Evolutionary conservation across 2,113 vertebrate genomes (phyloP).

Genomic region (Crotalus viridis): DNA sequence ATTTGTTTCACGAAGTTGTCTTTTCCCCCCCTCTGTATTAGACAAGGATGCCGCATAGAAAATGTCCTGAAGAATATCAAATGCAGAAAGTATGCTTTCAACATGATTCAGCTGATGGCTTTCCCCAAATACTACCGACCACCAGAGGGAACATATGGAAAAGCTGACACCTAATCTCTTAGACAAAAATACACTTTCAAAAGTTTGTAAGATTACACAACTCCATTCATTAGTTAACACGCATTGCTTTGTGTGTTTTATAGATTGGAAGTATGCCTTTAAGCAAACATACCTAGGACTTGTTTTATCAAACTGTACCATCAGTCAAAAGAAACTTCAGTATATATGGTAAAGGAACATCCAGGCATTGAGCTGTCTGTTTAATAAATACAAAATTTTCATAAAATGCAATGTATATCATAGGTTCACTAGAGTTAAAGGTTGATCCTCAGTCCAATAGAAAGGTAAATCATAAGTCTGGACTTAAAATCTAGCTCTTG

Average conservation of each 20-base stretch:
- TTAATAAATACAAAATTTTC: conserved; percentile 14
- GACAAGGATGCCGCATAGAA: conserved; percentile 99
- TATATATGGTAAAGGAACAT: conserved; percentile 19
- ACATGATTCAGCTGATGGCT: conserved; percentile 97
- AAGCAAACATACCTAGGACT: neutral
- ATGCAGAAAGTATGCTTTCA: conserved; percentile 99
- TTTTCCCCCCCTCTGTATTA: conserved; percentile 80
- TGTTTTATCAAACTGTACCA: conserved; percentile 31
- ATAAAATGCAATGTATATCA: conserved; percentile 19
- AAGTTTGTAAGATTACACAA: conserved; percentile 62
- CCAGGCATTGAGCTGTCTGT: conserved; percentile 20
- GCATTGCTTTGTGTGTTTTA: conserved; percentile 30
- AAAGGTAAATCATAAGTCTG: conserved; percentile 19
- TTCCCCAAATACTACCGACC: conserved; percentile 97
- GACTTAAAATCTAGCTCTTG: conserved; percentile 5
- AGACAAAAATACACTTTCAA: conserved; percentile 11
- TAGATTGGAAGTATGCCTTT: conserved; percentile 43
- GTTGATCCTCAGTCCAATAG: neutral
- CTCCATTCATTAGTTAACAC: conserved; percentile 46
- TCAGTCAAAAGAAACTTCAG: conserved; percentile 27
- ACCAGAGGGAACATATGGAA: conserved; percentile 96
- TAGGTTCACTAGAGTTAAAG: conserved; percentile 20
- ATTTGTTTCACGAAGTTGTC: conserved; percentile 80
- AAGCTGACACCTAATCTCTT: conserved; percentile 86
- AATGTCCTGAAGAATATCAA: conserved; percentile 98